Evolutionary conservation across 2,888 invertebrate species (phyloP).

Genomic region (Andrena fulva): DNA sequence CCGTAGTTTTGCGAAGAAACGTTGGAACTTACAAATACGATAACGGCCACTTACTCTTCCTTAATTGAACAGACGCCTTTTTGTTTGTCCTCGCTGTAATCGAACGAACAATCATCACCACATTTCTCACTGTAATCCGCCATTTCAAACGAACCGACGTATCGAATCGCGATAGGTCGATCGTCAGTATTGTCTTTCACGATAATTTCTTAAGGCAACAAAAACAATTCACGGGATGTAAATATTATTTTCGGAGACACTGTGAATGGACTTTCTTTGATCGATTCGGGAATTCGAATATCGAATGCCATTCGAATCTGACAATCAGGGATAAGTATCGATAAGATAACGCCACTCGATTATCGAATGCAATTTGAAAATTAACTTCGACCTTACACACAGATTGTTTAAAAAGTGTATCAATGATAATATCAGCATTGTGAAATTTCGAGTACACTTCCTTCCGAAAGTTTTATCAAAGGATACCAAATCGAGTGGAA

Average conservation of each 20-base stretch:
- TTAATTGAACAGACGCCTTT: constrained; percentile 85
- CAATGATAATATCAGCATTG: no score
- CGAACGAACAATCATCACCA: constrained; percentile 68
- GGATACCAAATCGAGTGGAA: no score
- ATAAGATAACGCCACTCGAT: not conserved
- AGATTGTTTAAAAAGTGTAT: no score
- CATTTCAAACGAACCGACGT: constrained; percentile 63
- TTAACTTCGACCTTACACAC: not conserved
- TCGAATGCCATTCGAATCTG: not conserved
- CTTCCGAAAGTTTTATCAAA: no score
- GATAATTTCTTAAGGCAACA: not conserved
- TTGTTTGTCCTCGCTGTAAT: constrained; percentile 77
- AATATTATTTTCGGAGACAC: no score
- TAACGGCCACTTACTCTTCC: constrained; percentile 83
- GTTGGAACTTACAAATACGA: not conserved
- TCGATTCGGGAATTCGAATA: no score
- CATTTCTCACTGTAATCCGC: constrained; percentile 71
- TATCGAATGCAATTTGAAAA: not conserved
- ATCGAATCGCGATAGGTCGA: constrained; percentile 16
- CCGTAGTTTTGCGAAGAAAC: not conserved
- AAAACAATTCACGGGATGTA: not conserved
- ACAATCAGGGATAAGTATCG: not conserved
- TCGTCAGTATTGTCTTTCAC: not conserved
- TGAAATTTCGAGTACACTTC: no score
- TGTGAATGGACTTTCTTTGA: no score